Percentiles rank a stretch among this genome's conserved stretches.
Evolutionary conservation across 2,113 vertebrate genomes (phyloP).

Genomic region (Forbesichthys agassizii): DNA sequence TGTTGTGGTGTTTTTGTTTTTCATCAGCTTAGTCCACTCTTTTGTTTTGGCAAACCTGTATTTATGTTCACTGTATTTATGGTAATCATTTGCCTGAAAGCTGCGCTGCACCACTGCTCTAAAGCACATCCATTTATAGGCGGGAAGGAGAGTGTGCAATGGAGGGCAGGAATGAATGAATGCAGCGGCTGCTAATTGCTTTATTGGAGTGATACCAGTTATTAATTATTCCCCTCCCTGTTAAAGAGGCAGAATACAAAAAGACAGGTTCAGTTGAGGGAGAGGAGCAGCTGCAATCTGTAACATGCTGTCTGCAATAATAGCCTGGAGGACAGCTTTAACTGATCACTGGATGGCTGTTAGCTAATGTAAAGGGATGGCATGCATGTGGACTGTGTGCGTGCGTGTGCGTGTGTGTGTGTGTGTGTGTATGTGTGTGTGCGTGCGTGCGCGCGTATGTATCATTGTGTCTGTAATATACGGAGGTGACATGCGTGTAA

Average conservation of each 20-base stretch:
- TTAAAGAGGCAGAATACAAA: constrained; percentile 43
- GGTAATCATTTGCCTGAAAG: constrained; percentile 40
- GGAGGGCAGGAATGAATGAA: constrained; percentile 47
- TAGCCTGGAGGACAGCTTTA: constrained; percentile 63
- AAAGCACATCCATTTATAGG: constrained; percentile 53
- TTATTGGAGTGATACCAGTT: constrained; percentile 76
- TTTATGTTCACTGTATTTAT: constrained; percentile 38
- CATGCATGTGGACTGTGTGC: background rate
- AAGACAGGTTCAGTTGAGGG: constrained; percentile 49
- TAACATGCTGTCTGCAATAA: constrained; percentile 64
- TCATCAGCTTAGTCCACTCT: constrained; percentile 9
- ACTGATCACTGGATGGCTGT: constrained; percentile 59
- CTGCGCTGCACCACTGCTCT: constrained; percentile 50
- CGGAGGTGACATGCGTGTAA: constrained; percentile 12
- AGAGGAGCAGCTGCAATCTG: constrained; percentile 61
- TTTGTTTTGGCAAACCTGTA: constrained; percentile 41
- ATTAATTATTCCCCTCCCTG: constrained; percentile 62
- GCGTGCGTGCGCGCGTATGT: constrained; percentile 4
- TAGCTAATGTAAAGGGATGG: constrained; percentile 53
- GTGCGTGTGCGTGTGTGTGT: too few relatives aligned
- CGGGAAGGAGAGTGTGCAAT: background rate
- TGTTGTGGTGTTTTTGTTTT: constrained; percentile 24
- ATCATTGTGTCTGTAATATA: constrained; percentile 24
- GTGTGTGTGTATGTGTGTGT: too few relatives aligned
- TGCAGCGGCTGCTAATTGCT: constrained; percentile 68